Evolutionary conservation across 64 coral and sea anemone species (phyloP), one percentile per base, ranked within the genome.

Genomic region (Porites australiensis): DNA sequence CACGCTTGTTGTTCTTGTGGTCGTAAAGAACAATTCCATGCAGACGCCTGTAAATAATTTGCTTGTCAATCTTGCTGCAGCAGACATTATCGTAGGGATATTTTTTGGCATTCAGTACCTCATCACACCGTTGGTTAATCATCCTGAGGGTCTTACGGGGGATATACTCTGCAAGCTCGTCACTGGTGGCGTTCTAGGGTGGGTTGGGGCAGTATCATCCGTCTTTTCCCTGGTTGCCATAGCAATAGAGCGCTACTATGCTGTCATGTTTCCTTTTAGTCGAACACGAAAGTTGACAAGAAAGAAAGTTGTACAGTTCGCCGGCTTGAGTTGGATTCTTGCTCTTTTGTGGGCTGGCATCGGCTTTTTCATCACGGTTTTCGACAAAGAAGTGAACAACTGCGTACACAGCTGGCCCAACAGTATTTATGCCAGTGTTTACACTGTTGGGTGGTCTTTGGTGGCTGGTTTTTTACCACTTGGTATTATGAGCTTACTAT

Each of bases 121-220:
- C 46, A 8, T 81, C 0, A 47, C 9, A 9, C 75, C 65, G 14
- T 43, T 75, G 2, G 15, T 68, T 9, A 16, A 3, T 45, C 59
- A 78, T 7, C 74, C 74, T 16, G 62, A 16, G 14, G 55, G 37
- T 50, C 37, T 79, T 2, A 64, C 60, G 58, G 88, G 74, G 4
- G 74, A 53, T 64, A 57, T 90, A 22, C 75, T 90, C 5, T 90
- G 88, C 77, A 79, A 80, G 77, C 67, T 90, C 63, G 7, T 90
- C 0, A 79, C 88, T 6, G 88, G 88, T 53, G 88, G 88, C 21
- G 54, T n/a, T 1, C 22, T 80, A 15, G 78, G 77, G 23, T 90
- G 88, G 88, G 76, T 81, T 13, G 88, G 88, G 6, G 88, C 74
- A 5, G 76, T 64, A 8, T 59, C 74, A 9, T 90, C 88, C 10